Evolutionary conservation across 2,113 vertebrate species (phyloP).

Genomic region (Trinectes maculatus): DNA sequence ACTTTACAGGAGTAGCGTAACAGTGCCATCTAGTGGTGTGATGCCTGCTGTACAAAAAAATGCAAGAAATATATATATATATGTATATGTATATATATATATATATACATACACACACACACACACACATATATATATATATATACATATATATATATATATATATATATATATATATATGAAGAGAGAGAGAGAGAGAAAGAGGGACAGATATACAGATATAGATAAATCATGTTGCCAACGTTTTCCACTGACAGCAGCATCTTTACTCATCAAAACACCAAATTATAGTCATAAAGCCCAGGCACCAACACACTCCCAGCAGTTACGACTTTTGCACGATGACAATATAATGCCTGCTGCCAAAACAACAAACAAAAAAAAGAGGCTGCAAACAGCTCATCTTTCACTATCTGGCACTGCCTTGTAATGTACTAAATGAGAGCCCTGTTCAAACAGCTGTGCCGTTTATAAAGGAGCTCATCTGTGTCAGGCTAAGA

Average conservation of each 20-base stretch:
- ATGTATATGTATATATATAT: too few species aligned
- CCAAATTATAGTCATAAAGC: neutral
- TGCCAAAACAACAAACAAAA: constrained; percentile 1
- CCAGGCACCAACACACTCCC: neutral
- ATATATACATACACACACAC: neutral
- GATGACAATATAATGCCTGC: neutral
- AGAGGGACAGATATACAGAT: too few species aligned
- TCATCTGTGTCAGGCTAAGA: constrained; percentile 51
- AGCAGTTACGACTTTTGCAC: neutral
- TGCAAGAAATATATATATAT: too few species aligned
- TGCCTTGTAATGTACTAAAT: constrained; percentile 25
- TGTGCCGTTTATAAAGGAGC: constrained; percentile 32
- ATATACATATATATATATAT: too few species aligned
- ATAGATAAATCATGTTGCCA: too few species aligned
- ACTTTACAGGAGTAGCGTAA: constrained; percentile 6
- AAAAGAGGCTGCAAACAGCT: constrained; percentile 25
- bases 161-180: too few species aligned
- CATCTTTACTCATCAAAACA: constrained; percentile 20
- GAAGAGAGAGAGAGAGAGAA: too few species aligned
- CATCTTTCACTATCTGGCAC: constrained; percentile 15
- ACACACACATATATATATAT: neutral
- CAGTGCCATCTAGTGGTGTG: constrained; percentile 71
- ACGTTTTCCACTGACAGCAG: constrained; percentile 26
- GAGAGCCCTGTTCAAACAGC: constrained; percentile 45
- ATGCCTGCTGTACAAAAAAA: constrained; percentile 34